Evolutionary conservation across 2,113 vertebrate species (phyloP), one percentile per base, ranked within the genome.

Genomic region (Labeo rohita): DNA sequence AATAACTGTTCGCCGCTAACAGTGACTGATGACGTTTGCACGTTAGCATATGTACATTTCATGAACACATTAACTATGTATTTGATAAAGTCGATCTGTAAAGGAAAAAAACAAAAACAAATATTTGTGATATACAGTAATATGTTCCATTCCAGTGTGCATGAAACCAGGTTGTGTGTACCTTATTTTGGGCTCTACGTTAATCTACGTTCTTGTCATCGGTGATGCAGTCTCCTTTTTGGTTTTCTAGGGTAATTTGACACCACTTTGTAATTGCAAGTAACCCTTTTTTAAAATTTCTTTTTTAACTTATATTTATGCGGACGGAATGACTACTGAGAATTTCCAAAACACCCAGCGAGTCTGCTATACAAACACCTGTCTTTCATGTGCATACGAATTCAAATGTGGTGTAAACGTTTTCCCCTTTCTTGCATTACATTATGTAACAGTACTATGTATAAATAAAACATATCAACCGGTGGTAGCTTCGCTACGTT

Each of bases 1-100:
- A 94, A 95, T 95, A 95, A 83, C 87, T 47, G 18, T 85, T 83
- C 81, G 86, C 84, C 80, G 82, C 84, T 86, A 85, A 84, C 81
- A 65, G 59, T 79, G 86, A 87, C 77, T 72, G 83, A 88, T 80
- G 80, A 80, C 74, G 65, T 88, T 84, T 89, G 84, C 89, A 88
- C 85, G 85, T 90, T 80, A 59, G 83, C 84, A 85, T 56, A 87
- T 89, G 81, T 91, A 87, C 21, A 88, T 89, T 85, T 88, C 86
- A 85, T 86, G 49, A 28, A 43, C 83, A 65, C 65, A 63, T 87
- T 83, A 43, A 88, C 63, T 84, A 70, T 82, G 90, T 88, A 90
- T 90, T 89, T 90, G 91, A 89, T 90, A 89, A 82, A 91, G 88
- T 89, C 54, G 74, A 47, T 36, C 77, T 85, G 77, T 85, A 88